Conservation (phyloP, 2,113 vertebrate species). For the Lethenteron camtschaticum region DNA sequence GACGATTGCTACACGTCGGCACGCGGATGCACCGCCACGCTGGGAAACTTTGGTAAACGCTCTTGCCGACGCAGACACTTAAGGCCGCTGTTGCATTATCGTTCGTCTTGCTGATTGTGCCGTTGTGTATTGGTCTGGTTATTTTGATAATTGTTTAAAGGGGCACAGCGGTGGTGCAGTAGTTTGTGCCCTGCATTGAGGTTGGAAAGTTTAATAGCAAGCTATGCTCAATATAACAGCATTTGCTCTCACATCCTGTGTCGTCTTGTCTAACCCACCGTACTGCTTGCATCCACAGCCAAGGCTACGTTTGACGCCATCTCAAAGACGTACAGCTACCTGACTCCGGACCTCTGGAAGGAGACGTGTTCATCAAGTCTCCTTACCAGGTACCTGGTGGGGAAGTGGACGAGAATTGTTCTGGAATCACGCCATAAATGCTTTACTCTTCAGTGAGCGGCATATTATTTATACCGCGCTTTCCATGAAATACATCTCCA, state of each 20-base stretch:
- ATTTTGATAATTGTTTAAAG: not conserved
- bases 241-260: not conserved
- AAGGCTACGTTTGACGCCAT: conserved; percentile 98
- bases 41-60: conserved; percentile 76
- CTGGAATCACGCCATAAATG: not conserved
- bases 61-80: too few species aligned
- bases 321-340: conserved; percentile 94
- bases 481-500: not conserved
- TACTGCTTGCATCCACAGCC: conserved; percentile 21
- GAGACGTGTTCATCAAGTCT: conserved; percentile 95
- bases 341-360: conserved; percentile 96
- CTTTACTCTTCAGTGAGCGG: not conserved
- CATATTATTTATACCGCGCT: not conserved
- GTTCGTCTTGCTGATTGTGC: not conserved
- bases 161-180: not conserved
- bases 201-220: not conserved
- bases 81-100: not conserved
- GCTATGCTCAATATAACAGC: not conserved
- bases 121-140: not conserved
- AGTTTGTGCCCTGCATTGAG: not conserved
- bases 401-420: not conserved
- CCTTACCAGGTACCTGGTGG: conserved; percentile 58
- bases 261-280: not conserved
- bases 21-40: conserved; percentile 75
- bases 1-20: conserved; percentile 97